Percentiles rank a stretch among this genome's conserved stretches.
Conservation (phyloP, 2,888 invertebrate genomes). For the Philhelius pedissequus region DNA sequence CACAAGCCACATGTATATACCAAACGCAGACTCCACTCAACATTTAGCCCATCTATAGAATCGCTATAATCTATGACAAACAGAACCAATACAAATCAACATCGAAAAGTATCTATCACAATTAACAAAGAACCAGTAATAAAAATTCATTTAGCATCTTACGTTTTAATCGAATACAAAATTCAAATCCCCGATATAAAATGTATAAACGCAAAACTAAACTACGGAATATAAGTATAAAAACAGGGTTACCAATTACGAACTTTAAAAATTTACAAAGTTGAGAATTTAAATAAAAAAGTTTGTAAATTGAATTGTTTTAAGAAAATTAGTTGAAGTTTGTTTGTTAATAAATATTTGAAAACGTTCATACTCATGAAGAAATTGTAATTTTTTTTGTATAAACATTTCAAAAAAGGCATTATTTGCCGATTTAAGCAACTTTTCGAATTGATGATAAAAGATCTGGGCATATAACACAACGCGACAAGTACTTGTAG, state of each 20-base stretch:
- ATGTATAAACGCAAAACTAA: neutral
- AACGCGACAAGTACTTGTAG: too few species aligned
- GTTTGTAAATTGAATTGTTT: too few species aligned
- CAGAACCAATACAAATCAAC: neutral
- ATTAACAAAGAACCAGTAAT: neutral
- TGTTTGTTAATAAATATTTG: too few species aligned
- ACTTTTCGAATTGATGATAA: too few species aligned
- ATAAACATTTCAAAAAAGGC: too few species aligned
- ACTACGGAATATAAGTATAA: neutral
- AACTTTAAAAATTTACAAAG: neutral
- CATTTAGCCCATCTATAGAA: slow-evolving; percentile 2
- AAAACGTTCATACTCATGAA: too few species aligned
- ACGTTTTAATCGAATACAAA: neutral
- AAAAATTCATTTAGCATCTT: slow-evolving; percentile 18
- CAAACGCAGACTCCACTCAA: slow-evolving; percentile 11
- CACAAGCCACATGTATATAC: neutral
- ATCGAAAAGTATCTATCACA: neutral
- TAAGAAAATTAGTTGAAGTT: too few species aligned
- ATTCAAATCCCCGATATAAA: neutral
- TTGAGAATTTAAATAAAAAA: too few species aligned
- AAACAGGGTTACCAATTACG: neutral
- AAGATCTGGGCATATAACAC: too few species aligned
- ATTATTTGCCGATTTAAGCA: too few species aligned
- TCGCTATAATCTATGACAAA: neutral
- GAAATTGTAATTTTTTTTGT: too few species aligned